phyloP scores from a whole-genome alignment of 1,140 invertebrate species.

The Nephila pilipes region DNA sequence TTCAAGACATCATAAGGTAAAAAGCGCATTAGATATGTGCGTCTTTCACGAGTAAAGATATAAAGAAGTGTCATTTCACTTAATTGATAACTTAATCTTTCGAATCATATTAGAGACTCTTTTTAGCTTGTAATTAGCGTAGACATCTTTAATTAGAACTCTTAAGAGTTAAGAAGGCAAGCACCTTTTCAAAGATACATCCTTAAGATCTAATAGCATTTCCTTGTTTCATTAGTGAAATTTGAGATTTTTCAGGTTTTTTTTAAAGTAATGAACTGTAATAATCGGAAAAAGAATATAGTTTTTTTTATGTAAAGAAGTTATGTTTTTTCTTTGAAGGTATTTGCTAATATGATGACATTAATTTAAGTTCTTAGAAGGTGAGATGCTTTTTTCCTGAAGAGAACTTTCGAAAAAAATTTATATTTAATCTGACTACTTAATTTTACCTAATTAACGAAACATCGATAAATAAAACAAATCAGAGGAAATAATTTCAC shows the following conservation, averaged over 20 bases:
- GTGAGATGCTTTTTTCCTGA: background rate
- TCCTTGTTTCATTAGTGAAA: background rate
- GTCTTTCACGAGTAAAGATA: no score
- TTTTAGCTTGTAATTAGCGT: constrained; percentile 5
- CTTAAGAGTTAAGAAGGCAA: background rate
- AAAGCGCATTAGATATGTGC: no score
- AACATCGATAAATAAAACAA: background rate
- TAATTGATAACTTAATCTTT: constrained; percentile 31
- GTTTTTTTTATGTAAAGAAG: background rate
- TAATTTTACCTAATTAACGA: background rate
- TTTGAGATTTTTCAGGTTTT: constrained; percentile 1
- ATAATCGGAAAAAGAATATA: background rate
- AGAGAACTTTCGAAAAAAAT: background rate
- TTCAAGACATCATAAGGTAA: no score
- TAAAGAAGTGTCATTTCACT: background rate
- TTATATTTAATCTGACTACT: background rate
- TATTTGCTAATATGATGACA: background rate
- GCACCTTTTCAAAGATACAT: background rate
- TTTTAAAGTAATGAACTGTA: background rate
- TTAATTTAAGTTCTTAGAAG: background rate
- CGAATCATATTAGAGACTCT: background rate
- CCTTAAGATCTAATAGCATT: background rate
- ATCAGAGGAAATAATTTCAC: no score
- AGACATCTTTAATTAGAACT: background rate
- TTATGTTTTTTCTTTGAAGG: background rate